A percentile compares a stretch with the other conserved stretches of the same genome.
These are phyloP conservation scores for Crocodylus rhombifer DNA, from an alignment of 2,797 vertebrate genomes.

Conservation along the genomic window DNA sequence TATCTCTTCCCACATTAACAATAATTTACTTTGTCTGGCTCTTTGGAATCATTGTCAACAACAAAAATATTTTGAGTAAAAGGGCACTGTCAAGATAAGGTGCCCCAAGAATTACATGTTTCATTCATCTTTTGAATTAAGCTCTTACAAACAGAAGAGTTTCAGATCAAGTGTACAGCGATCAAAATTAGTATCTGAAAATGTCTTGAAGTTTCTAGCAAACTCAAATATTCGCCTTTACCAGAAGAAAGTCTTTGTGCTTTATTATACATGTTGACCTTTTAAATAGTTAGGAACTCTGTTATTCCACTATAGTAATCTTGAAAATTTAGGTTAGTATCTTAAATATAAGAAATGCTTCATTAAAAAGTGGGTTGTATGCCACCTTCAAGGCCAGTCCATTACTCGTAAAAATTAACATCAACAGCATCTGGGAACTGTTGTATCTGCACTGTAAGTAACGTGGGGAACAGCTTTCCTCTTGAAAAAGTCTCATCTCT, in stretches of 20 bases:
- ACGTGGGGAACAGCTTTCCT: too few species aligned
- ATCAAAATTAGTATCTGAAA: neutral
- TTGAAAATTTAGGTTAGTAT: neutral
- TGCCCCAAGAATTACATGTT: neutral
- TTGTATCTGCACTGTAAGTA: too few species aligned
- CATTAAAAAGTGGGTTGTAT: neutral
- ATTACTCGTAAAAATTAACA: too few species aligned
- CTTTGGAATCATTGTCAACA: neutral
- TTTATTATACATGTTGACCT: neutral
- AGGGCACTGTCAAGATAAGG: neutral
- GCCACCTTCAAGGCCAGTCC: too few species aligned
- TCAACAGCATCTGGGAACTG: too few species aligned
- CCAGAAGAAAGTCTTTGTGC: neutral
- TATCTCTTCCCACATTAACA: neutral
- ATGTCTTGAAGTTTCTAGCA: neutral
- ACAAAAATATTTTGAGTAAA: neutral
- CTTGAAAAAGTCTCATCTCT: too few species aligned
- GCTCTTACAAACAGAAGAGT: neutral
- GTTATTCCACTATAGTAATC: too few species aligned
- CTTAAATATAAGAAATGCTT: neutral
- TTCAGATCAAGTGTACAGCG: neutral
- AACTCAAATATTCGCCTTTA: neutral
- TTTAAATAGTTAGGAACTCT: too few species aligned
- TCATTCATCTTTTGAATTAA: neutral
- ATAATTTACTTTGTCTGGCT: neutral